These are phyloP conservation scores for Hippocampus zosterae DNA, from an alignment of 2,113 vertebrate species.

Conservation along the genomic window DNA sequence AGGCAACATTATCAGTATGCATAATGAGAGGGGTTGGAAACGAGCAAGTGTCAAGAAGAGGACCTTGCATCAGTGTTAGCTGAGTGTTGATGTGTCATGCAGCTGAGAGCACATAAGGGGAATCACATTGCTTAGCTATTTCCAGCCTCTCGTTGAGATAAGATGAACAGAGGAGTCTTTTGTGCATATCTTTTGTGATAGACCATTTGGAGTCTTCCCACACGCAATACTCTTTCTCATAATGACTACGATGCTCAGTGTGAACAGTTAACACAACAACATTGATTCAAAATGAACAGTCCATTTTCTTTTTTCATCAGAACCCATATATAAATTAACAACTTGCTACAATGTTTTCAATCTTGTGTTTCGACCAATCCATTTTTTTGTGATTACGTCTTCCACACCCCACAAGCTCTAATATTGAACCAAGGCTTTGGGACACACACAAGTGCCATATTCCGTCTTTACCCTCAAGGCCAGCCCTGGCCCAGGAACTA, in stretches of 20 bases:
- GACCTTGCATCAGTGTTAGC: constrained; percentile 25
- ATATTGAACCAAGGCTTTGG: constrained; percentile 14
- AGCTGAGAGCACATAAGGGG: constrained; percentile 32
- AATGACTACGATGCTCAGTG: constrained; percentile 17
- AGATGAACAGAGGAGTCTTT: constrained; percentile 46
- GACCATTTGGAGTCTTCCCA: constrained; percentile 49
- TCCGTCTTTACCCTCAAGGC: constrained; percentile 37
- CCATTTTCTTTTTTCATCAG: background rate
- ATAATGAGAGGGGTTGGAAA: constrained; percentile 17
- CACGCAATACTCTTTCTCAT: constrained; percentile 13
- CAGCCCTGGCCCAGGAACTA: constrained; percentile 26
- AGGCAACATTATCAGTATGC: background rate
- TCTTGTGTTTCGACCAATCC: background rate
- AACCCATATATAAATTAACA: background rate
- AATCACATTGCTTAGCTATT: constrained; percentile 50
- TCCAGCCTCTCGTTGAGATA: constrained; percentile 61
- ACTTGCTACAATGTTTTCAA: background rate
- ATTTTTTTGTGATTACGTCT: constrained; percentile 10
- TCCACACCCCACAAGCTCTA: background rate
- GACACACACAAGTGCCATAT: constrained; percentile 8
- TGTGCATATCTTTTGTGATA: constrained; percentile 35
- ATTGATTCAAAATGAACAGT: constrained; percentile 4
- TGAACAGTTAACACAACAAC: constrained; percentile 1
- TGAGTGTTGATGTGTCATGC: constrained; percentile 48
- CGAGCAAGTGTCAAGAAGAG: constrained; percentile 6